Base-by-base conservation (phyloP, 2,797 vertebrate genomes). In the Tadarida brasiliensis region DNA sequence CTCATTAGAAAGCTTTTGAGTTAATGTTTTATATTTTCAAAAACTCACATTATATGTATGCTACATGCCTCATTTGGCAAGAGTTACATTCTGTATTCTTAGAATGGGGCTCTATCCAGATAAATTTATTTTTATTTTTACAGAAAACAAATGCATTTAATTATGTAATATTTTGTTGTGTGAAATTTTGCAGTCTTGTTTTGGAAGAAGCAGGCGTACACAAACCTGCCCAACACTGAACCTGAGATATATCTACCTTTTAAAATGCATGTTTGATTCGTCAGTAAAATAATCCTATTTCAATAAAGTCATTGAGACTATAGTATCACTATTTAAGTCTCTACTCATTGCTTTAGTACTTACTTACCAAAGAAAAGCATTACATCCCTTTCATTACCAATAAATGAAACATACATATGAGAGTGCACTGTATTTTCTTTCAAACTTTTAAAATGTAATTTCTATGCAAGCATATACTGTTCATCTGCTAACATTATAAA, bases 11-110 rank as follows among this genome's bases (percentile, higher is more conserved):
- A 63, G 20, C 39, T 96, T 94, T 95, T 84, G 92, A 7, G 24
- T 95, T 77, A 86, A 28, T 49, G 2, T 22, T 94, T 97, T 92
- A 93, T 20, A 61, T 93, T 61, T 95, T 83, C 96, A 11, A 7
- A 17, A 92, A 76, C 16, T 94, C 97, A 57, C 44, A 35, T 73
- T 65, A 68, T 0, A 39, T 30, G 8, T 1, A 39, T 26, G 8
- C 35, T 78, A 67, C 85, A 96, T 74, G 33, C 59, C 56, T 96
- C 77, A 80, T 96, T 88, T 94, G 49, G 10, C 26, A 96, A 70
- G 33, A 65, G 14, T 93, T 97, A 96, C 96, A 92, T 84, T 83
- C 47, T 90, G 17, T 61, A 96, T 95, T 94, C 78, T 96, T 94
- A 84, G 87, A 68, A 65, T 70, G 47, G 86, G 88, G 91, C 35